Evolutionary conservation across 2,797 vertebrate species (phyloP).

Genomic region (Somateria mollissima): DNA sequence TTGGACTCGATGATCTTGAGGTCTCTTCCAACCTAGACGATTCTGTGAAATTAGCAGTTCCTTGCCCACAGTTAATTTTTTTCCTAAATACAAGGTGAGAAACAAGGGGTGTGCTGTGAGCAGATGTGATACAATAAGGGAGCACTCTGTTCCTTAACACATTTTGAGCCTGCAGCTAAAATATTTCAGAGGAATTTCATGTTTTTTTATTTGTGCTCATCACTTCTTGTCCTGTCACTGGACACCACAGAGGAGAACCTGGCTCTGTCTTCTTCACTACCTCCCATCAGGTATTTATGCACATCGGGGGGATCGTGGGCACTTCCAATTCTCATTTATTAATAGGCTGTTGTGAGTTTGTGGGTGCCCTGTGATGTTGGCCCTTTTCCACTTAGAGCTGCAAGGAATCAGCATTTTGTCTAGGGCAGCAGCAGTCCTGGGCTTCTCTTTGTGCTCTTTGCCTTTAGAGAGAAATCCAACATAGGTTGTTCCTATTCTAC

Average conservation of each 20-base stretch:
- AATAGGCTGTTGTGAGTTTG: not conserved
- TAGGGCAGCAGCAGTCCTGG: not conserved
- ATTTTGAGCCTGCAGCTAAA: not conserved
- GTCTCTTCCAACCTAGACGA: too few relatives aligned
- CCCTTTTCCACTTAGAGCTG: not conserved
- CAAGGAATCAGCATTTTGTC: not conserved
- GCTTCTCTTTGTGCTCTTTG: not conserved
- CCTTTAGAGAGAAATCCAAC: not conserved
- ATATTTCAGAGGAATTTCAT: not conserved
- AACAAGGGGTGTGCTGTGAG: not conserved
- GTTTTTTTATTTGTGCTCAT: not conserved
- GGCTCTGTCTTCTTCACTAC: not conserved
- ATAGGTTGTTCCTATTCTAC: accelerated
- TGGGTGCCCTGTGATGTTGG: not conserved
- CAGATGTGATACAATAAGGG: not conserved
- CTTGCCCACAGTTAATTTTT: not conserved
- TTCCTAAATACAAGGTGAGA: not conserved
- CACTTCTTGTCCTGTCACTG: not conserved
- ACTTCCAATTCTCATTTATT: not conserved
- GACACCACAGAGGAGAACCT: not conserved
- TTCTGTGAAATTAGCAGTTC: not conserved
- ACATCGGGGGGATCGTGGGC: not conserved
- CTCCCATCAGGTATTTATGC: accelerated
- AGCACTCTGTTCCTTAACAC: not conserved
- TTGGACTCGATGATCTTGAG: too few relatives aligned